Evolutionary conservation across 2,888 invertebrate species (phyloP).

Genomic region (Aproaerema taeniolella): DNA sequence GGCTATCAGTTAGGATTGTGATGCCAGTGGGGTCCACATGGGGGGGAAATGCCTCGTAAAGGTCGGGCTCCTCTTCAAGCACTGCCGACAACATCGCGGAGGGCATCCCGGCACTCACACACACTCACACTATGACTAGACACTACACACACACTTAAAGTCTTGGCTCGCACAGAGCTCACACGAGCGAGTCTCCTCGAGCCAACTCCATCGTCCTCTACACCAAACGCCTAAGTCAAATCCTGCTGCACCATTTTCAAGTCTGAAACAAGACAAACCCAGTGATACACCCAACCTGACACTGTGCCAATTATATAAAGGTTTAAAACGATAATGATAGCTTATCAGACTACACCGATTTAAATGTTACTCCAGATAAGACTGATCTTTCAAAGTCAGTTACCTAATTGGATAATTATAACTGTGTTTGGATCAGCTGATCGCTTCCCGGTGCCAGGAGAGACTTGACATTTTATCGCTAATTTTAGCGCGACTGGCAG

Average conservation of each 20-base stretch:
- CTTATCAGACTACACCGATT: slow-evolving; percentile 49
- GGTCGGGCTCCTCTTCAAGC: slow-evolving; percentile 85
- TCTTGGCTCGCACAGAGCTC: slow-evolving; percentile 50
- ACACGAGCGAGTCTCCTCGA: slow-evolving; percentile 56
- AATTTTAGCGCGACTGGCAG: slow-evolving; percentile 72
- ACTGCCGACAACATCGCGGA: slow-evolving; percentile 85
- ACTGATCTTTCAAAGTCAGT: slow-evolving; percentile 39
- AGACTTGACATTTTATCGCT: slow-evolving; percentile 71
- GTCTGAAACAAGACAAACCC: slow-evolving; percentile 49
- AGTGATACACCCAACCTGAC: background rate
- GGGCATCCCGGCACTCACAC: slow-evolving; percentile 66
- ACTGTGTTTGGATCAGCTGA: slow-evolving; percentile 69
- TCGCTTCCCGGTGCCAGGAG: slow-evolving; percentile 63
- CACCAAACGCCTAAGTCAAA: slow-evolving; percentile 65
- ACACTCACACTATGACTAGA: slow-evolving; percentile 56
- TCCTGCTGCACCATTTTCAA: slow-evolving; percentile 78
- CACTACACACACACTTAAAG: slow-evolving; percentile 61
- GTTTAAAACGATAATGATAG: slow-evolving; percentile 43
- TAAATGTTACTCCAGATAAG: slow-evolving; percentile 37
- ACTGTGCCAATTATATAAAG: slow-evolving; percentile 34
- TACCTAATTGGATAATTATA: slow-evolving; percentile 67
- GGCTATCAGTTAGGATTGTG: slow-evolving; percentile 82
- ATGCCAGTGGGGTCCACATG: slow-evolving; percentile 90
- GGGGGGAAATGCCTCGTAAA: slow-evolving; percentile 87
- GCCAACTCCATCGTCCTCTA: slow-evolving; percentile 46